Evolutionary conservation across 2,797 vertebrate genomes (phyloP).

Genomic region (Heteromormyrus szaboi): DNA sequence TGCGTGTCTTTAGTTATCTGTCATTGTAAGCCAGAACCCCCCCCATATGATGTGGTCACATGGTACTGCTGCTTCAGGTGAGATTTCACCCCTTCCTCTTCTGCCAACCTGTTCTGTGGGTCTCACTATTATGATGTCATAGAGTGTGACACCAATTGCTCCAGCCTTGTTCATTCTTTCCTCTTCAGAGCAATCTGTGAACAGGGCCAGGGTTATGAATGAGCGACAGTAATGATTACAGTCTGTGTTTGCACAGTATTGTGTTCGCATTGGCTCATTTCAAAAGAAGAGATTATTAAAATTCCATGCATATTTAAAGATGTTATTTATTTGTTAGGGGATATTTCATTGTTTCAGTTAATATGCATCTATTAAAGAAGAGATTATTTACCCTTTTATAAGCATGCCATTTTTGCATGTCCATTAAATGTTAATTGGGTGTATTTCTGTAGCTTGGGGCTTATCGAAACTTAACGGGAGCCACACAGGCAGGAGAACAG

Average conservation of each 20-base stretch:
- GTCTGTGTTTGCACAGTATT: not conserved
- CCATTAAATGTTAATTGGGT: not conserved
- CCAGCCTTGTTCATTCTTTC: not conserved
- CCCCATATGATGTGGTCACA: not conserved
- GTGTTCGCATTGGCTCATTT: not conserved
- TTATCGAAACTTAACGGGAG: not conserved
- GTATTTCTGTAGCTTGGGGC: not conserved
- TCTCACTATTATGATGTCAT: not conserved
- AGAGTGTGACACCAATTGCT: not conserved
- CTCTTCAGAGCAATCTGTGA: not conserved
- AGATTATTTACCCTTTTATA: not conserved
- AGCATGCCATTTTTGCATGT: not conserved
- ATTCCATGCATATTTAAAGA: not conserved
- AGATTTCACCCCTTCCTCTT: not conserved
- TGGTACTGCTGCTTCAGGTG: not conserved
- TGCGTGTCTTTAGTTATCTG: slow-evolving; percentile 56
- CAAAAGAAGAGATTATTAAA: not conserved
- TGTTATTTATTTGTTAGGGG: not conserved
- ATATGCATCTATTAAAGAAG: not conserved
- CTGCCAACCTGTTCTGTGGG: not conserved
- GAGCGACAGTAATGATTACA: not conserved
- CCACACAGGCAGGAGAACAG: not conserved
- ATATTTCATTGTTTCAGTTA: not conserved
- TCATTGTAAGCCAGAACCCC: slow-evolving; percentile 43
- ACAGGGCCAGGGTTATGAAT: not conserved